Conservation (phyloP, 2,888 invertebrate genomes). For the Alloplasta piceator region DNA sequence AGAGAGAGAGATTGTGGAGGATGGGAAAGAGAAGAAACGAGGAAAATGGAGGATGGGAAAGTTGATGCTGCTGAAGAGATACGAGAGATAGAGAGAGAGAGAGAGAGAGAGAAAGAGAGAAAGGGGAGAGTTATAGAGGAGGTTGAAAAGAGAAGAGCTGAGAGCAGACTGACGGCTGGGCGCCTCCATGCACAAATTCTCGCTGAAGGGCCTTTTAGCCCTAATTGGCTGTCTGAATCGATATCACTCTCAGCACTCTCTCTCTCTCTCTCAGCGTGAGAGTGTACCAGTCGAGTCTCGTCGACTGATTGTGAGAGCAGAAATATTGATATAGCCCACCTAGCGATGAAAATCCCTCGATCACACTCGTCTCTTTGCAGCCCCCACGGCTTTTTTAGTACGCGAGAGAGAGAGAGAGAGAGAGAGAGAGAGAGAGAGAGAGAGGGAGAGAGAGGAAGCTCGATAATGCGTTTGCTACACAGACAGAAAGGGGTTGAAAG, state of each 20-base stretch:
- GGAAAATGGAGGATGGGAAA: slow-evolving; percentile 49
- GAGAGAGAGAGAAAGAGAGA: slow-evolving; percentile 21
- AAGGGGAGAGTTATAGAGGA: slow-evolving; percentile 15
- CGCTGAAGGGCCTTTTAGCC: slow-evolving; percentile 81
- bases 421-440: slow-evolving; percentile 10
- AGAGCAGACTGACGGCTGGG: slow-evolving; percentile 67
- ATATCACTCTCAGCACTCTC: slow-evolving; percentile 76
- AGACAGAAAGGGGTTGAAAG: slow-evolving; percentile 32
- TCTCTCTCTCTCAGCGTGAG: slow-evolving; percentile 36
- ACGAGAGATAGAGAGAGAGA: slow-evolving; percentile 15
- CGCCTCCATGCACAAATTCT: slow-evolving; percentile 75
- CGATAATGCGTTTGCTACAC: slow-evolving; percentile 26
- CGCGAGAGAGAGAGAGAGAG: not conserved
- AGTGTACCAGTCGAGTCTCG: slow-evolving; percentile 46
- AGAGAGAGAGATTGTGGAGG: not conserved
- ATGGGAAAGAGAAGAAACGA: slow-evolving; percentile 58
- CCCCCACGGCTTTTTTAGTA: not conserved
- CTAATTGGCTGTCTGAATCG: slow-evolving; percentile 82
- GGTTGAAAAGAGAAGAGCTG: slow-evolving; percentile 48
- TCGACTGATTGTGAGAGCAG: slow-evolving; percentile 53
- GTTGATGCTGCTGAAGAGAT: slow-evolving; percentile 31
- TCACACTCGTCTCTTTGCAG: not conserved
- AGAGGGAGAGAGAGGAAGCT: not conserved
- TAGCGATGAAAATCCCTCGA: slow-evolving; percentile 25
- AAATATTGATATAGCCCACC: slow-evolving; percentile 67